Conservation (phyloP, 37 sponge, comb jelly and placozoan genomes). For the Ianthella basta region DNA sequence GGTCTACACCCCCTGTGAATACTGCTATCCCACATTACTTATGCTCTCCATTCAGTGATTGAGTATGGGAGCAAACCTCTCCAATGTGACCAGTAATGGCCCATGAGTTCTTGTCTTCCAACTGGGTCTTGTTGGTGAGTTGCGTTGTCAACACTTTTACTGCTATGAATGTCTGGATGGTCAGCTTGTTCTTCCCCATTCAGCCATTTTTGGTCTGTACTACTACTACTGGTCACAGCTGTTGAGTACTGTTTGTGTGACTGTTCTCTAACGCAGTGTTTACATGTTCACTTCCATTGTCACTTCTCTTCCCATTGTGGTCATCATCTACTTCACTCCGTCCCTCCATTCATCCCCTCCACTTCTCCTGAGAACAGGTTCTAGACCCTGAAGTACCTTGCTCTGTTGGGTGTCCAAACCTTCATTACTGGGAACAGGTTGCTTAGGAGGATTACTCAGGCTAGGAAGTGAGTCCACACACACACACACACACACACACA, state of each 20-base stretch:
- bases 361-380: slow-evolving; percentile 94
- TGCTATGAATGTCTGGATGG: too few species aligned
- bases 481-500: too few species aligned
- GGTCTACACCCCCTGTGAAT: too few species aligned
- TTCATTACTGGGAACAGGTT: slow-evolving; percentile 79
- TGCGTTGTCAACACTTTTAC: too few species aligned
- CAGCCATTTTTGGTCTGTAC: slow-evolving; percentile 69
- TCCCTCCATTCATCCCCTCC: too few species aligned
- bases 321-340: too few species aligned
- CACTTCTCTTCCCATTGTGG: too few species aligned
- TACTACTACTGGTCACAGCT: slow-evolving; percentile 69
- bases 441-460: slow-evolving; percentile 71
- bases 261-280: too few species aligned
- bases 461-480: slow-evolving; percentile 65
- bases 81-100: slow-evolving; percentile 55
- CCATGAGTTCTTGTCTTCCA: slow-evolving; percentile 73
- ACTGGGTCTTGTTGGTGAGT: slow-evolving; percentile 65
- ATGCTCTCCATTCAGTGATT: slow-evolving; percentile 74
- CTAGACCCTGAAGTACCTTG: slow-evolving; percentile 78
- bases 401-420: slow-evolving; percentile 62
- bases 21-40: too few species aligned
- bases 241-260: too few species aligned
- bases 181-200: background rate
- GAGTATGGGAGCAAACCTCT: slow-evolving; percentile 76
- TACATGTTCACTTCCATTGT: too few species aligned